These are phyloP conservation scores for Azemiops feae DNA, from an alignment of 2,113 vertebrate genomes.

Conservation along the genomic window DNA sequence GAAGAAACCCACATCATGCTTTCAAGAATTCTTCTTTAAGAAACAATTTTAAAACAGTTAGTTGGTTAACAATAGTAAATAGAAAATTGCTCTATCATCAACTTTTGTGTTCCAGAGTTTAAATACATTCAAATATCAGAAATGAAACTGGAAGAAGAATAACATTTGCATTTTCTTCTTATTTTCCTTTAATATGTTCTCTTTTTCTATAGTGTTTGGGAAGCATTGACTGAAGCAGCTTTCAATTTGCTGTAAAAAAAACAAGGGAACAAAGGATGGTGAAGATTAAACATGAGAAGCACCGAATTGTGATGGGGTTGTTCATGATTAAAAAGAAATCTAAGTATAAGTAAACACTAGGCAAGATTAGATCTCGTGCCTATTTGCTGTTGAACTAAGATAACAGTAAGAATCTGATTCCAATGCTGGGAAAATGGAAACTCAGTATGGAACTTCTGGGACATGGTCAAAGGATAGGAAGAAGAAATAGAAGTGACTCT, in stretches of 20 bases:
- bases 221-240: slow-evolving; percentile 53
- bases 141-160: background rate
- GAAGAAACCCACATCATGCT: slow-evolving; percentile 15
- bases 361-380: background rate
- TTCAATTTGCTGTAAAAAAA: slow-evolving; percentile 52
- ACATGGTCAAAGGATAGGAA: background rate
- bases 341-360: background rate
- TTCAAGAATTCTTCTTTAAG: slow-evolving; percentile 2
- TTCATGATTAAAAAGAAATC: background rate
- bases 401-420: background rate
- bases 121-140: background rate
- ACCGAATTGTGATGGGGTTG: slow-evolving; percentile 27
- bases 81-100: background rate
- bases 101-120: background rate
- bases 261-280: slow-evolving; percentile 3
- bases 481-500: background rate
- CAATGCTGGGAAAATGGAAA: background rate
- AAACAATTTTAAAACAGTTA: slow-evolving; percentile 10
- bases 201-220: slow-evolving; percentile 54
- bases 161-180: background rate
- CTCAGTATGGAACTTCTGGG: background rate
- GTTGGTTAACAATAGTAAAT: slow-evolving; percentile 2
- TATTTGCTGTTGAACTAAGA: background rate
- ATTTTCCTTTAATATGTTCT: background rate
- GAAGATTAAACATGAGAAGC: background rate